Evolutionary conservation across 1,140 invertebrate species (phyloP).

Genomic region (Hycleus phaleratus): DNA sequence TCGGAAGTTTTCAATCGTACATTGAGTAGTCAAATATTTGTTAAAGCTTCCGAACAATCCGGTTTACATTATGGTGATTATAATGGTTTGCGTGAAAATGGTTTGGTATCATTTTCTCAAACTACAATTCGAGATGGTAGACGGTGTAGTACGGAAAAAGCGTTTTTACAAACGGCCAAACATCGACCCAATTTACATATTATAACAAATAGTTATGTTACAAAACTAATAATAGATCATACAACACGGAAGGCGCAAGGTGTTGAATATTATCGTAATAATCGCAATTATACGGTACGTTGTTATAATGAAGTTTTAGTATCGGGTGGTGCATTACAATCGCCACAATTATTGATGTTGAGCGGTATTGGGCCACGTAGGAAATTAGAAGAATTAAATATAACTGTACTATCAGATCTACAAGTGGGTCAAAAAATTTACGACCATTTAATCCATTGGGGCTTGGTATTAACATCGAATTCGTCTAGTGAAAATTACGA

Average conservation of each 20-base stretch:
- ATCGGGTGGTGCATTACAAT: constrained; percentile 41
- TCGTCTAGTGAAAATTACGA: constrained; percentile 12
- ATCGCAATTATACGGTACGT: constrained; percentile 33
- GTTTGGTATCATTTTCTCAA: constrained; percentile 55
- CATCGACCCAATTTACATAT: constrained; percentile 59
- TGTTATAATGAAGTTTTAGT: constrained; percentile 28
- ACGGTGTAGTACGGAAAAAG: constrained; percentile 47
- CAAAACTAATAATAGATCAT: constrained; percentile 55
- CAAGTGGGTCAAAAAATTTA: constrained; percentile 63
- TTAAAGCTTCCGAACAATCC: constrained; percentile 47
- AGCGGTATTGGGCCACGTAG: constrained; percentile 51
- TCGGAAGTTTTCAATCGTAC: neutral
- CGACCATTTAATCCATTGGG: constrained; percentile 66
- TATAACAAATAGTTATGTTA: constrained; percentile 47
- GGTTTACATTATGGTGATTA: constrained; percentile 42
- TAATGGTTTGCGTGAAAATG: constrained; percentile 2
- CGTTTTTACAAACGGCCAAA: constrained; percentile 50
- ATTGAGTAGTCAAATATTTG: constrained; percentile 43
- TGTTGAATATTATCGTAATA: constrained; percentile 48
- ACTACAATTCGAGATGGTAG: constrained; percentile 50
- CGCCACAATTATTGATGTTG: constrained; percentile 51
- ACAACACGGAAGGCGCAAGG: constrained; percentile 50
- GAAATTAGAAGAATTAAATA: constrained; percentile 52
- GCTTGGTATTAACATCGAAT: constrained; percentile 52
- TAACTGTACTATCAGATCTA: constrained; percentile 56